Percentiles rank a stretch among this genome's conserved stretches.
Evolutionary conservation across 2,113 vertebrate species (phyloP).

Genomic region (Scomber japonicus): DNA sequence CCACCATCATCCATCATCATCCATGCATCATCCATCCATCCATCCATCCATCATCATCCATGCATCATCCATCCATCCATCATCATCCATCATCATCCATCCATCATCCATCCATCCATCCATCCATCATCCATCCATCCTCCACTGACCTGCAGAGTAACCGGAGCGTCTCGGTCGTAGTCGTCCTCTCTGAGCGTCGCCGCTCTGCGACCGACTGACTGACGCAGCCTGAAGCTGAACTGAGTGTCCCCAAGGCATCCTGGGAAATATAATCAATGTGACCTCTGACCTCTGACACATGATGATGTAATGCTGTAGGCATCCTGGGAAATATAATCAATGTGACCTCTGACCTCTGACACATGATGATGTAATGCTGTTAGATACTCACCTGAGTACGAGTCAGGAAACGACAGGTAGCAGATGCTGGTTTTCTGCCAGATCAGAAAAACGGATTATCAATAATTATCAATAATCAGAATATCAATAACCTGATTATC

Average conservation of each 20-base stretch:
- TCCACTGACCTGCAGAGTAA: slow-evolving; percentile 86
- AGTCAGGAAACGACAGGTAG: slow-evolving; percentile 97
- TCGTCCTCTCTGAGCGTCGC: slow-evolving; percentile 70
- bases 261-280: slow-evolving; percentile 64
- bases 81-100: too few relatives aligned
- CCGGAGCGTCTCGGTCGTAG: slow-evolving; percentile 86
- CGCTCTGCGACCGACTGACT: slow-evolving; percentile 86
- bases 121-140: too few relatives aligned
- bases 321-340: slow-evolving; percentile 82
- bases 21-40: too few relatives aligned
- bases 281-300: slow-evolving; percentile 25
- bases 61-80: too few relatives aligned
- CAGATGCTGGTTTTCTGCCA: slow-evolving; percentile 95
- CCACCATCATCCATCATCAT: too few relatives aligned
- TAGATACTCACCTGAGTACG: slow-evolving; percentile 91
- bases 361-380: too few relatives aligned
- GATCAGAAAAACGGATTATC: neutral
- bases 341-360: neutral
- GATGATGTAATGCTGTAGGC: slow-evolving; percentile 73
- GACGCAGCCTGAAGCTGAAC: slow-evolving; percentile 95
- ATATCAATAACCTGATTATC: neutral
- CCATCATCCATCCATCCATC: too few relatives aligned
- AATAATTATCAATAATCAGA: neutral
- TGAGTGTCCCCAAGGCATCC: slow-evolving; percentile 96
- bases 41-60: too few relatives aligned